Evolutionary conservation across 2,797 vertebrate species (phyloP), one percentile per base, ranked within the genome.

Genomic region (Pygocentrus nattereri): DNA sequence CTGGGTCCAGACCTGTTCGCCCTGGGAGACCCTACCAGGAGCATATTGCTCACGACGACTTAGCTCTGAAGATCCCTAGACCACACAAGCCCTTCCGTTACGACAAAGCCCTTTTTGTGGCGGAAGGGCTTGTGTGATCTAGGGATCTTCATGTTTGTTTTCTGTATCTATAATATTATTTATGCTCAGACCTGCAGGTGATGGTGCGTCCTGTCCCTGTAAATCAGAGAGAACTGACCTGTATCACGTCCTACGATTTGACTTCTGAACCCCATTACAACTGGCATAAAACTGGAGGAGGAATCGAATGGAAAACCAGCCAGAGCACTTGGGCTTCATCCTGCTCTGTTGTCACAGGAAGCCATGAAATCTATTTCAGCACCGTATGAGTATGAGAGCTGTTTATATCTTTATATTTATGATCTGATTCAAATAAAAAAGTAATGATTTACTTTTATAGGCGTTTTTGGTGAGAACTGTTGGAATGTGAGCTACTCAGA

Each of bases 401-500:
- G 38, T 41, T 59, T 5, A 25, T 56, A 21, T 65, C 6, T 21
- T 5, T 25, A 1, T 70, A n/a, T 7, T 16, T 23, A 41, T 71
- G 27, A 67, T 34, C 50, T 70, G 5, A 41, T 4, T 41, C 38
- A 41, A 41, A 41, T 41, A 4, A 41, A 8, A 41, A 41, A 8
- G 4, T 52, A 16, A 2, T 52, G 4, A 52, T 78, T 73, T 0
- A 21, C 62, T 21, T 86, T 87, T 27, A 41, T 74, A 91, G 90
- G 87, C 85, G 2, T 52, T 87, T 0, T 8, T 34, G 3, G 4
- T 5, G 0, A 4, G 0, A 2, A 4, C 1, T 89, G 87, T 58
- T 50, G 73, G 79, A 58, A 27, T 59, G 87, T 88, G 79, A 59
- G 0, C 0, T 88, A 88, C 65, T 3, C 21, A 0, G 3, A 65